Evolutionary conservation across 2,113 vertebrate genomes (phyloP).

Genomic region (Pteruthius melanotis): DNA sequence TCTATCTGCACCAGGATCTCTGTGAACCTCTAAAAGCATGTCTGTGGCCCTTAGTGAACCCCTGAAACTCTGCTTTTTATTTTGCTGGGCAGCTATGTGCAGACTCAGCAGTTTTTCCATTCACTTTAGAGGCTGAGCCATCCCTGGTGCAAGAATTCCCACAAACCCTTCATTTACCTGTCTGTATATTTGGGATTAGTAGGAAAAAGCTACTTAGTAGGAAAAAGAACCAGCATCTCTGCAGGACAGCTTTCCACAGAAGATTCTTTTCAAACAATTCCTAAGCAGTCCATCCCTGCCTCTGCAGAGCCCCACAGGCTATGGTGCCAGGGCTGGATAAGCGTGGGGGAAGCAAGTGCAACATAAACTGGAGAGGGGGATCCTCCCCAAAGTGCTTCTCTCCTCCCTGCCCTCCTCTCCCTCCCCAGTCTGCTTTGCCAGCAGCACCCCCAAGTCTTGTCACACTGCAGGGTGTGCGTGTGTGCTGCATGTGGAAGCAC

Average conservation of each 20-base stretch:
- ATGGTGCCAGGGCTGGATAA: background rate
- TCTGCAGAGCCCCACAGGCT: background rate
- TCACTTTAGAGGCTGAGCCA: background rate
- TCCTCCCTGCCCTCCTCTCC: background rate
- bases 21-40: background rate
- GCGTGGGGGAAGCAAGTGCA: rapidly evolving
- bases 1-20: background rate
- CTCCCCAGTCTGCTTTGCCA: rapidly evolving
- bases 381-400: background rate
- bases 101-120: background rate
- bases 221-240: background rate
- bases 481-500: background rate
- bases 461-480: background rate
- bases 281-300: background rate
- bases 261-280: background rate
- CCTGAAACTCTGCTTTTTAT: background rate
- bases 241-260: background rate
- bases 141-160: background rate
- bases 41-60: background rate
- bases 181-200: background rate
- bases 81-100: background rate
- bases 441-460: background rate
- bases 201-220: background rate
- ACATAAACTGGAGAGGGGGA: background rate
- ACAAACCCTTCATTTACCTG: background rate